Base-by-base conservation (phyloP, 2,113 vertebrate species). In the Limanda limanda region DNA sequence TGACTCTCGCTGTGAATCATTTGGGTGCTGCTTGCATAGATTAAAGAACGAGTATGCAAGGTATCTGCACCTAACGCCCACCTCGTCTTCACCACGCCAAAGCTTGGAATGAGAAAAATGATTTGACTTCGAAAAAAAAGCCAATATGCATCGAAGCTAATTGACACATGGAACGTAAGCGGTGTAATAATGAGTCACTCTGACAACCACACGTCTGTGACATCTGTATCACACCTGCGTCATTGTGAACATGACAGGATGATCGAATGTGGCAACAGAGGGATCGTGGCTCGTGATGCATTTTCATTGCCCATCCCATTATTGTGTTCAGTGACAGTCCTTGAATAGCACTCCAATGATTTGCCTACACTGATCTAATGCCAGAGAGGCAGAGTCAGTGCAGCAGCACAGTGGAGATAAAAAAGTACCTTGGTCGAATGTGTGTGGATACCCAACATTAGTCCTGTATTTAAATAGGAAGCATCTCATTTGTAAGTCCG, bases 41-140 rank as follows among this genome's bases (percentile, higher is more conserved):
- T 77, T 74, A 31, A 79, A 83, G 84, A 58, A n/a, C 47, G 78
- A 91, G 20, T 94, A 94, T 92, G 79, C 42, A 58, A 92, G 79
- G 84, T 85, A 92, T 94, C 88, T 73, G 20, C 81, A 68, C 71
- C 2, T 66, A 60, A 77, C 77, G 45, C 72, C 72, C 57, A 72
- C 69, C 71, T 57, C 20, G 20, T 9, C 27, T 25, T 65, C 62
- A 86, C 85, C 84, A 91, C 89, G 45, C 84, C 82, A 79, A 77
- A 25, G 71, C 27, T 15, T 0, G 71, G 87, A 91, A 93, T 92
- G 84, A 56, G 62, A 94, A 75, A 74, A 79, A 90, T 77, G n/a
- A 23, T 10, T 17, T 37, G 37, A 64, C 18, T 17, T 23, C 14
- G 18, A 23, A 20, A n/a, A 21, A 13, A 25, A 31, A 31, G 5